Evolutionary conservation across 2,113 vertebrate genomes (phyloP).

Genomic region (Perccottus glenii): DNA sequence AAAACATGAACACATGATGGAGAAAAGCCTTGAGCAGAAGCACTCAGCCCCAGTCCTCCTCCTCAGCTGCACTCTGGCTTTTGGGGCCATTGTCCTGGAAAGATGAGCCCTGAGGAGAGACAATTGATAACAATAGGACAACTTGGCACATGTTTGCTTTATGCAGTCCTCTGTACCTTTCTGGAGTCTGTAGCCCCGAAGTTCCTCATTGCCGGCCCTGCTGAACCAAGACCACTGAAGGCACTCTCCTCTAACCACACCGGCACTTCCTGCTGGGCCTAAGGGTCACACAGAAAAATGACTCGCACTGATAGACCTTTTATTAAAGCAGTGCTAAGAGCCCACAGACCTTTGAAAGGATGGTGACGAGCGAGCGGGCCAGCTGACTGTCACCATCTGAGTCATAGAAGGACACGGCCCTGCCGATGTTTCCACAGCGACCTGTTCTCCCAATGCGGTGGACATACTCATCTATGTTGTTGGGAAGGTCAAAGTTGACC

Average conservation of each 20-base stretch:
- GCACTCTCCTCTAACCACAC: conserved; percentile 89
- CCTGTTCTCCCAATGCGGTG: conserved; percentile 95
- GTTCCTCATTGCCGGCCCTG: conserved; percentile 50
- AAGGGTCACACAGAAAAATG: neutral
- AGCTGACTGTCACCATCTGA: conserved; percentile 75
- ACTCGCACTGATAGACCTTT: neutral
- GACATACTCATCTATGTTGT: conserved; percentile 90
- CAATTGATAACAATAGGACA: neutral
- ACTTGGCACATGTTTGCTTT: neutral
- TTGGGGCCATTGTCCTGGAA: conserved; percentile 13
- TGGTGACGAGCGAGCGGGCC: conserved; percentile 82
- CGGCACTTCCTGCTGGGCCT: conserved; percentile 95
- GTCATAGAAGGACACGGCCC: conserved; percentile 90
- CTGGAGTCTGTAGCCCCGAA: conserved; percentile 79
- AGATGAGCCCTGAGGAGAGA: conserved; percentile 14
- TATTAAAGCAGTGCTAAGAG: no score
- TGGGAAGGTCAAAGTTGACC: conserved; percentile 93
- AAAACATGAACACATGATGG: neutral
- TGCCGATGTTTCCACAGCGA: conserved; percentile 91
- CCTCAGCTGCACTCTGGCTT: conserved; percentile 40
- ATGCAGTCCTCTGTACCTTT: conserved; percentile 72
- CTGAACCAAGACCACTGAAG: conserved; percentile 61
- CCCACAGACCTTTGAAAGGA: conserved; percentile 85
- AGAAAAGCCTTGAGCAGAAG: no score
- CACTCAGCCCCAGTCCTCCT: conserved; percentile 71